Conservation (phyloP, 2,888 invertebrate species). For the Drosophila maculinotata region DNA sequence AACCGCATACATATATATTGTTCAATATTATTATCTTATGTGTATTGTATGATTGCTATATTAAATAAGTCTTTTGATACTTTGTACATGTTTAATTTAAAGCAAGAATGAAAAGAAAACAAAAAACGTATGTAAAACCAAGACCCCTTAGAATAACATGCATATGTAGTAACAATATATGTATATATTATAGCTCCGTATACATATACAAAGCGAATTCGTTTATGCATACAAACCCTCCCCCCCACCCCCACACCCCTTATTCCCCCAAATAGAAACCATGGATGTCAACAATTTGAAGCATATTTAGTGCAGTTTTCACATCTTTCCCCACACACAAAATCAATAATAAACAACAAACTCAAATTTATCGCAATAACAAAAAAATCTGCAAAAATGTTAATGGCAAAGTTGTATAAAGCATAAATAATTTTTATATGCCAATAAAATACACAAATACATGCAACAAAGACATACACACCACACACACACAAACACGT, state of each 20-base stretch:
- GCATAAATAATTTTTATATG: constrained; percentile 63
- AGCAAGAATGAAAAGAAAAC: constrained; percentile 30
- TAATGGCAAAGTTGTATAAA: constrained; percentile 61
- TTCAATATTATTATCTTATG: constrained; percentile 77
- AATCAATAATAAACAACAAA: constrained; percentile 42
- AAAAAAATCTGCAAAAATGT: constrained; percentile 47
- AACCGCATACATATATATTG: constrained; percentile 62
- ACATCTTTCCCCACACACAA: constrained; percentile 42
- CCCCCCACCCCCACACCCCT: no score
- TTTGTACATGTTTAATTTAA: constrained; percentile 79
- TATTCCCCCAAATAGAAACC: constrained; percentile 17
- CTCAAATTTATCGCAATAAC: constrained; percentile 46
- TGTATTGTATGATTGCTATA: constrained; percentile 78
- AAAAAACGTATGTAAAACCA: constrained; percentile 33
- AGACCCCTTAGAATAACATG: constrained; percentile 55
- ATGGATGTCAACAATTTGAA: constrained; percentile 43
- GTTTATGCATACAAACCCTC: constrained; percentile 49
- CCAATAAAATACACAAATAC: constrained; percentile 40
- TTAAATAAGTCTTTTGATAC: constrained; percentile 76
- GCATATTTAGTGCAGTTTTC: constrained; percentile 56
- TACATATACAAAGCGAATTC: constrained; percentile 50
- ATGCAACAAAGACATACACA: constrained; percentile 62
- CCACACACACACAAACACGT: constrained; percentile 44
- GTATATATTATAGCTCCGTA: constrained; percentile 47
- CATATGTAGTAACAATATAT: constrained; percentile 58